phyloP scores from a whole-genome alignment of 2,888 invertebrate genomes.

The Aleiodes alternator region DNA sequence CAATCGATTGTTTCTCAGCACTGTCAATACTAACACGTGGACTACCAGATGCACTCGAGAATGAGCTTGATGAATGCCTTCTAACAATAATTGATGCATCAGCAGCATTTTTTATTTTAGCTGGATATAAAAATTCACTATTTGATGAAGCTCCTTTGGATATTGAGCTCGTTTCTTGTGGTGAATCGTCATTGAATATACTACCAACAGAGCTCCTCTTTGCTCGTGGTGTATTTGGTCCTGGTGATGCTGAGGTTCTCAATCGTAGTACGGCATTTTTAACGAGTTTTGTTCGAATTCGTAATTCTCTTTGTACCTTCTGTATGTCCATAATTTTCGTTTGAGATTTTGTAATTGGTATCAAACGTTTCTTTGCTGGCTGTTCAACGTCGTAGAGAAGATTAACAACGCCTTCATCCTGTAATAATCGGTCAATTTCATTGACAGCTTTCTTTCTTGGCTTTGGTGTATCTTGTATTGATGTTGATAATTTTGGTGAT shows the following conservation, averaged over 20 bases:
- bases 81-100: slow-evolving; percentile 89
- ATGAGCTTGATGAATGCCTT: slow-evolving; percentile 89
- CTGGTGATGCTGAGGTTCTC: slow-evolving; percentile 76
- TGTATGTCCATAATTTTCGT: slow-evolving; percentile 72
- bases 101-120: slow-evolving; percentile 76
- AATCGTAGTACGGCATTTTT: slow-evolving; percentile 79
- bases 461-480: slow-evolving; percentile 55
- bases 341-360: slow-evolving; percentile 71
- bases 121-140: slow-evolving; percentile 67
- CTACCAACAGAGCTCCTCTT: slow-evolving; percentile 76
- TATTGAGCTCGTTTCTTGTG: slow-evolving; percentile 44
- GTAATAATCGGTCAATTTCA: slow-evolving; percentile 86
- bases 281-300: slow-evolving; percentile 79
- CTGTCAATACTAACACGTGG: slow-evolving; percentile 77
- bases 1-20: slow-evolving; percentile 49
- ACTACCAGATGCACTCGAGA: slow-evolving; percentile 84
- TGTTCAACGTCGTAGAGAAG: slow-evolving; percentile 88
- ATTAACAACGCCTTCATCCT: slow-evolving; percentile 92
- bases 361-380: slow-evolving; percentile 67
- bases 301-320: slow-evolving; percentile 72
- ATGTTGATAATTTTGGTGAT: slow-evolving; percentile 53
- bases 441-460: slow-evolving; percentile 78
- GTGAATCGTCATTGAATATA: slow-evolving; percentile 68
- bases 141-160: slow-evolving; percentile 45
- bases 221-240: slow-evolving; percentile 76